Percentiles rank a stretch among this genome's conserved stretches.
Evolutionary conservation across 35 echinoderm and acorn worm species (phyloP).

Genomic region (Ptychodera flava): DNA sequence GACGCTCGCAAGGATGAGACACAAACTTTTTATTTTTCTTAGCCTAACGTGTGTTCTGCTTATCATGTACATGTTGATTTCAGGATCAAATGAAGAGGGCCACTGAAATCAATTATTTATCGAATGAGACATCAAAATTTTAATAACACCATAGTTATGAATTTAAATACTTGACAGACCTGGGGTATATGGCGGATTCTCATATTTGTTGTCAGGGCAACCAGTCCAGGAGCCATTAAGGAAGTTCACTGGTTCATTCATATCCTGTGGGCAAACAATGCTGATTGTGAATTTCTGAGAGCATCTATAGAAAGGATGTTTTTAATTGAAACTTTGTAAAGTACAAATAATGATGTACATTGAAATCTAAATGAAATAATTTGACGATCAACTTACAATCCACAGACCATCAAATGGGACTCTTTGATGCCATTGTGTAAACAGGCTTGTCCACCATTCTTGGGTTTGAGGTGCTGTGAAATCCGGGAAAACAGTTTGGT

Average conservation of each 20-base stretch:
- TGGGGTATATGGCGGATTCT: not conserved
- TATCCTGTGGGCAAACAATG: slow-evolving; percentile 43
- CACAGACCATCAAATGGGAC: slow-evolving; percentile 82
- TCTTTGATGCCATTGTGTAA: slow-evolving; percentile 40
- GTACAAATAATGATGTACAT: not conserved
- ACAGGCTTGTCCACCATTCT: slow-evolving; percentile 52
- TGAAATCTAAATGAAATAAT: not conserved
- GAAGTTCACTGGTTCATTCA: slow-evolving; percentile 88
- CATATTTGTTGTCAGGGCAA: slow-evolving; percentile 23
- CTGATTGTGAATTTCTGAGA: not conserved
- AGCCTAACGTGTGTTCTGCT: no score
- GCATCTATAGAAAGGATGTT: no score
- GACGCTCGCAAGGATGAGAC: no score
- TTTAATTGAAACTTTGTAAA: no score
- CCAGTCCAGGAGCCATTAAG: slow-evolving; percentile 35
- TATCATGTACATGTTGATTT: no score
- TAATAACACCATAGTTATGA: no score
- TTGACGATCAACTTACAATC: slow-evolving; percentile 53
- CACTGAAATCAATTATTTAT: no score
- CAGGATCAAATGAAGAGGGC: no score
- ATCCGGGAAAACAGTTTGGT: slow-evolving; percentile 77
- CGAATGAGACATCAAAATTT: no score
- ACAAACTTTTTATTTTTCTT: no score
- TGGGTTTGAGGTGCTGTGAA: slow-evolving; percentile 52
- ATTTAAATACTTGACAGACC: no score